Percentiles rank a stretch among this genome's conserved stretches.
Evolutionary conservation across 2,888 invertebrate species (phyloP).

Genomic region (Thalpophila matura): DNA sequence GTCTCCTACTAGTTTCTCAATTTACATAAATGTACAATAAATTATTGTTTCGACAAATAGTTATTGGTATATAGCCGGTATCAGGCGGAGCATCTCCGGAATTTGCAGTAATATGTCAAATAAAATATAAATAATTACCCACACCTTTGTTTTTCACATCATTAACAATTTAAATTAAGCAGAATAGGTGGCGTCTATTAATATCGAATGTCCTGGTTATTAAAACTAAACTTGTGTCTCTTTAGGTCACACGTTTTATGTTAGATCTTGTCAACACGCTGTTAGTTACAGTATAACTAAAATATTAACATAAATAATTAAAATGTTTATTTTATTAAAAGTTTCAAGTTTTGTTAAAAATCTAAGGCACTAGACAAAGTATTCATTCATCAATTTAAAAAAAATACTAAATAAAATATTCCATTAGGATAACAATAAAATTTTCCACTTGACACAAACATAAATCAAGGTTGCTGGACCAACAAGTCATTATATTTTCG

Average conservation of each 20-base stretch:
- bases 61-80: slow-evolving; percentile 78
- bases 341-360: too few species aligned
- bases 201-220: slow-evolving; percentile 41
- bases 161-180: slow-evolving; percentile 56
- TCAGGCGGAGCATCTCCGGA: slow-evolving; percentile 72
- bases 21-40: slow-evolving; percentile 84
- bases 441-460: slow-evolving; percentile 2
- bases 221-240: slow-evolving; percentile 26
- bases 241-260: slow-evolving; percentile 12
- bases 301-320: not conserved
- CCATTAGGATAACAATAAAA: slow-evolving; percentile 13
- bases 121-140: slow-evolving; percentile 77
- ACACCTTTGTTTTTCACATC: slow-evolving; percentile 70
- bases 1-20: slow-evolving; percentile 81
- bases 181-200: slow-evolving; percentile 31
- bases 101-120: slow-evolving; percentile 77
- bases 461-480: slow-evolving; percentile 14
- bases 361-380: too few species aligned
- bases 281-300: not conserved
- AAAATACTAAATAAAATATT: not conserved
- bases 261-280: not conserved
- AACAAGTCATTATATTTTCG: slow-evolving; percentile 19
- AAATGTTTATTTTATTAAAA: not conserved
- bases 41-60: slow-evolving; percentile 88
- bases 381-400: not conserved